Evolutionary conservation across 1,140 invertebrate genomes (phyloP).

Genomic region (Glomeris maerens): DNA sequence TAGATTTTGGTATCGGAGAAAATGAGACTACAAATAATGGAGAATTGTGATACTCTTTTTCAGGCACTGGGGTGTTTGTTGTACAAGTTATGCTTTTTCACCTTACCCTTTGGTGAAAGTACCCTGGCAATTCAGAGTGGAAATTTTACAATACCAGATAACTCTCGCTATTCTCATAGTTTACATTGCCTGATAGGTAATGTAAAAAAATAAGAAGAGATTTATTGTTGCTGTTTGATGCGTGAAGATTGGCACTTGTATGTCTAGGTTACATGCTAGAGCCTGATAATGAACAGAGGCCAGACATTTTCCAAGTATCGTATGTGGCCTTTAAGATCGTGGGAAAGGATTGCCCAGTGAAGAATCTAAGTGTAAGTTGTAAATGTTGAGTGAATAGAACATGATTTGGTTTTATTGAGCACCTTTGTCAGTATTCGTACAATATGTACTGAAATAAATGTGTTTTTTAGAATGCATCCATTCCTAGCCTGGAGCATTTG

Average conservation of each 20-base stretch:
- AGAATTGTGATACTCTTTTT: constrained; percentile 23
- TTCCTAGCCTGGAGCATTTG: constrained; percentile 48
- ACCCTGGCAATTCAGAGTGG: constrained; percentile 84
- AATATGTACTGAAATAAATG: neutral
- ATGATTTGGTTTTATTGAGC: neutral
- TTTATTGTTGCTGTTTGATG: no score
- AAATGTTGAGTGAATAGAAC: neutral
- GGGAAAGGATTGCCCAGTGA: constrained; percentile 60
- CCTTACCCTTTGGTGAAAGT: constrained; percentile 84
- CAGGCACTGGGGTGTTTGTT: constrained; percentile 78
- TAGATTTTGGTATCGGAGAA: neutral
- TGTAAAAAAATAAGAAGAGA: constrained; percentile 20
- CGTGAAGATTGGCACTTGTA: constrained; percentile 3
- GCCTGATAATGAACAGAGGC: constrained; percentile 60
- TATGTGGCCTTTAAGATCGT: constrained; percentile 56
- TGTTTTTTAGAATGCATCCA: constrained; percentile 41
- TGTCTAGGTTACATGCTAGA: constrained; percentile 65
- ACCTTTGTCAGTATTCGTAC: neutral
- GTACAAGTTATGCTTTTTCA: constrained; percentile 85
- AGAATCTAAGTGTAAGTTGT: constrained; percentile 60
- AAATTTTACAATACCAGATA: constrained; percentile 73
- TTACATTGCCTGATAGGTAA: constrained; percentile 38
- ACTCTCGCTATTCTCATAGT: constrained; percentile 49
- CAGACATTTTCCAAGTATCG: constrained; percentile 81
- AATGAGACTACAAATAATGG: constrained; percentile 6